phyloP scores from a whole-genome alignment of 1,140 invertebrate genomes.

The Ostrea edulis region DNA sequence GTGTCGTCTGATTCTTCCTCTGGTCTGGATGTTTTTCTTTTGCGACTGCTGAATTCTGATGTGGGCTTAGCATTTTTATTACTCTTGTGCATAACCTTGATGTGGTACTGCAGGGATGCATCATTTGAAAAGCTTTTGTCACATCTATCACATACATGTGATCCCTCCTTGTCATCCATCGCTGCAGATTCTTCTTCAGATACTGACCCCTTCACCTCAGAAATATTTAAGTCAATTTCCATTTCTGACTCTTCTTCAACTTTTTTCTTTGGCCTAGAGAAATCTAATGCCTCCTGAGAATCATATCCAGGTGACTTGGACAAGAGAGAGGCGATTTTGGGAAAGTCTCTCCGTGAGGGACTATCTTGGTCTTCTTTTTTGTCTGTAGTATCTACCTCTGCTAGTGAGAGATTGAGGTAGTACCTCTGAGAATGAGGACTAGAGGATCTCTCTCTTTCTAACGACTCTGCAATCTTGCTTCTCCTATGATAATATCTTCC shows the following conservation, averaged over 20 bases:
- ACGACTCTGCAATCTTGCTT: conserved; percentile 31
- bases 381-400: conserved; percentile 15
- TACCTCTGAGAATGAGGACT: conserved; percentile 36
- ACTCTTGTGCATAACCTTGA: conserved; percentile 10
- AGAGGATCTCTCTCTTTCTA: neutral
- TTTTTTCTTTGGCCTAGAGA: conserved; percentile 45
- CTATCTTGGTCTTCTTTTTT: conserved; percentile 31
- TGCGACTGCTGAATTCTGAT: conserved; percentile 16
- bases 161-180: neutral
- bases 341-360: conserved; percentile 63
- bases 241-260: conserved; percentile 43
- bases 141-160: conserved; percentile 19
- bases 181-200: neutral
- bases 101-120: conserved; percentile 6
- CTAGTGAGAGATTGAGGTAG: conserved; percentile 20
- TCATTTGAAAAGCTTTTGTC: conserved; percentile 15
- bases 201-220: neutral
- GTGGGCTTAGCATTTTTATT: neutral
- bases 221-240: conserved; percentile 39
- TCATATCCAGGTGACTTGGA: conserved; percentile 53
- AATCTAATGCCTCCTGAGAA: conserved; percentile 53
- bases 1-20: conserved; percentile 66
- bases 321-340: conserved; percentile 70
- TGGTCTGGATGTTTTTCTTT: neutral
- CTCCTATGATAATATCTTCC: conserved; percentile 15